These are phyloP conservation scores for Mactromeris polynyma DNA, from an alignment of 2,888 invertebrate genomes.

Conservation along the genomic window DNA sequence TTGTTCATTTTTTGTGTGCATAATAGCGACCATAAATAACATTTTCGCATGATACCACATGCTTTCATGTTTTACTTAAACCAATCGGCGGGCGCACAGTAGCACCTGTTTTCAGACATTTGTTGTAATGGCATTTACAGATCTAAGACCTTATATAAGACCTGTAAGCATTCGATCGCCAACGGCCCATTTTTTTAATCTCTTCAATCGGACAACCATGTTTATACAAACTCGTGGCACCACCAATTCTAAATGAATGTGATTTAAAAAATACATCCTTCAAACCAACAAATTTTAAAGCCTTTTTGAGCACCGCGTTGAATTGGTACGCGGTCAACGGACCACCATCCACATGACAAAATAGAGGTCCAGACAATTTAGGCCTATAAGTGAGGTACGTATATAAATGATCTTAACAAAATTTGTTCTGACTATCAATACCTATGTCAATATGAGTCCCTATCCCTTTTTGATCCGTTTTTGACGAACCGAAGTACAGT, in stretches of 20 bases:
- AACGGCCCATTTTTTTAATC: slow-evolving; percentile 2
- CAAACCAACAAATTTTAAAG: not conserved
- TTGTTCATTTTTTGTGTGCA: not conserved
- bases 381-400: not conserved
- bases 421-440: slow-evolving; percentile 2
- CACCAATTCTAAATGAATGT: slow-evolving; percentile 20
- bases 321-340: too few relatives aligned
- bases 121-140: not conserved
- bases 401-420: slow-evolving; percentile 3
- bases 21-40: not conserved
- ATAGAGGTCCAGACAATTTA: not conserved
- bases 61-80: too few relatives aligned
- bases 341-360: not conserved
- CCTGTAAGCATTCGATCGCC: slow-evolving; percentile 8
- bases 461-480: not conserved
- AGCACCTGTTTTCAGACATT: not conserved
- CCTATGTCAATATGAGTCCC: not conserved
- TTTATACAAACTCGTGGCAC: slow-evolving; percentile 8
- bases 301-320: slow-evolving; percentile 14
- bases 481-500: not conserved
- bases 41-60: too few relatives aligned
- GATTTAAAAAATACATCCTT: slow-evolving; percentile 2
- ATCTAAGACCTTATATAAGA: too few relatives aligned
- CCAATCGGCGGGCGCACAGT: too few relatives aligned
- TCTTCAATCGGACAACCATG: not conserved